These are phyloP conservation scores for Ormyrus nitidulus DNA, from an alignment of 2,888 invertebrate species.

Conservation along the genomic window DNA sequence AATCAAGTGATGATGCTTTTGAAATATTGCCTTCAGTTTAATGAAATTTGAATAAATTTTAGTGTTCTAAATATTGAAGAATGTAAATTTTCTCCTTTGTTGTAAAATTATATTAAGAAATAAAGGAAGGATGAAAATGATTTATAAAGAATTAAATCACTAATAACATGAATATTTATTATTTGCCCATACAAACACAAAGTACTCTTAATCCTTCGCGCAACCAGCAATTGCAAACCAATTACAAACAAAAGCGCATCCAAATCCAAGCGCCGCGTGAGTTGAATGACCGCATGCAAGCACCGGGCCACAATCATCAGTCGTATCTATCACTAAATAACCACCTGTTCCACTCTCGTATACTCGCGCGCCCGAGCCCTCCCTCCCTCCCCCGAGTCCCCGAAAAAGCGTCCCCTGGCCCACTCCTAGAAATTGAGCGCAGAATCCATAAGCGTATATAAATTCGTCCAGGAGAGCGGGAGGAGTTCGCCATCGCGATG, in stretches of 20 bases:
- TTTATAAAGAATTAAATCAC: too few species aligned
- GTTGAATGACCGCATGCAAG: conserved; percentile 28
- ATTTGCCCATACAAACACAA: too few species aligned
- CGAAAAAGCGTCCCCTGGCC: not conserved
- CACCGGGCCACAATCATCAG: not conserved
- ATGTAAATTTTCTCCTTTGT: not conserved
- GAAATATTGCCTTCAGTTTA: not conserved
- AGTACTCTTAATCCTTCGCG: too few species aligned
- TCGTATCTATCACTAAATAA: not conserved
- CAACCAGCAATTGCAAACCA: too few species aligned
- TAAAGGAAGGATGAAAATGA: too few species aligned
- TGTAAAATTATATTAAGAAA: too few species aligned
- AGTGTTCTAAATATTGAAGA: not conserved
- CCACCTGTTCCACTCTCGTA: conserved; percentile 14
- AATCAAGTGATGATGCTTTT: not conserved
- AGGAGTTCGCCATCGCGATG: conserved; percentile 46
- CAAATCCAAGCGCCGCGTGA: not conserved
- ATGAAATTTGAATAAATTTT: not conserved
- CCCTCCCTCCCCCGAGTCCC: too few species aligned
- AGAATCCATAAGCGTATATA: too few species aligned
- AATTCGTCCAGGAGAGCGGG: not conserved
- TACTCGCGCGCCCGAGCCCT: too few species aligned
- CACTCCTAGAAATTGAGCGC: not conserved
- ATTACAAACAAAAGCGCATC: too few species aligned
- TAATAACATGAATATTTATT: too few species aligned